phyloP scores from a whole-genome alignment of 2,888 invertebrate genomes.

The Ophion ventricosus region DNA sequence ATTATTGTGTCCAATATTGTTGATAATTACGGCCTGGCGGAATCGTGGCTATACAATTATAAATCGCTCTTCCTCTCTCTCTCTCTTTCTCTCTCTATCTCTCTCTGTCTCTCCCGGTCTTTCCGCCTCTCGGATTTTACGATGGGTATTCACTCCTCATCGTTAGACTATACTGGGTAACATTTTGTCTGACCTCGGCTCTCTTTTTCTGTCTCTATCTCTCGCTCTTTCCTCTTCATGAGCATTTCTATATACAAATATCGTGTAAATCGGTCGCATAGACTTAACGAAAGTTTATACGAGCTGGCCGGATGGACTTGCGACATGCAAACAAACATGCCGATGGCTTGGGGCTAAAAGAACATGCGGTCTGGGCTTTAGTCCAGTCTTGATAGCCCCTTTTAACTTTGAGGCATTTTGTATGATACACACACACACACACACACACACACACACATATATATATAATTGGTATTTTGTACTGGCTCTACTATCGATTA shows the following conservation, averaged over 20 bases:
- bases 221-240: slow-evolving; percentile 1
- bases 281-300: slow-evolving; percentile 27
- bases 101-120: no score
- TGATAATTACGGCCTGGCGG: no score
- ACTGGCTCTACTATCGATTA: slow-evolving; percentile 42
- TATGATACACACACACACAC: not conserved
- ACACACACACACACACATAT: not conserved
- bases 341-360: not conserved
- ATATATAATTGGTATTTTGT: slow-evolving; percentile 22
- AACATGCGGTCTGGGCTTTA: not conserved
- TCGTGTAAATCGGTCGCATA: not conserved
- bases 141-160: slow-evolving; percentile 4
- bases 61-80: not conserved
- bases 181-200: not conserved
- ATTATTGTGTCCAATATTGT: no score
- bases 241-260: not conserved
- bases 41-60: not conserved
- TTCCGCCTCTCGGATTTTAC: not conserved
- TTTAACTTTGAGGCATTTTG: not conserved
- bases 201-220: no score
- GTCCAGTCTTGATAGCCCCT: not conserved
- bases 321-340: slow-evolving; percentile 1
- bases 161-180: slow-evolving; percentile 13
- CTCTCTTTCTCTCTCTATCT: not conserved
- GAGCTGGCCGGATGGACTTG: slow-evolving; percentile 12